These are phyloP conservation scores for Vespertilio murinus DNA, from an alignment of 2,797 vertebrate species.

Conservation along the genomic window DNA sequence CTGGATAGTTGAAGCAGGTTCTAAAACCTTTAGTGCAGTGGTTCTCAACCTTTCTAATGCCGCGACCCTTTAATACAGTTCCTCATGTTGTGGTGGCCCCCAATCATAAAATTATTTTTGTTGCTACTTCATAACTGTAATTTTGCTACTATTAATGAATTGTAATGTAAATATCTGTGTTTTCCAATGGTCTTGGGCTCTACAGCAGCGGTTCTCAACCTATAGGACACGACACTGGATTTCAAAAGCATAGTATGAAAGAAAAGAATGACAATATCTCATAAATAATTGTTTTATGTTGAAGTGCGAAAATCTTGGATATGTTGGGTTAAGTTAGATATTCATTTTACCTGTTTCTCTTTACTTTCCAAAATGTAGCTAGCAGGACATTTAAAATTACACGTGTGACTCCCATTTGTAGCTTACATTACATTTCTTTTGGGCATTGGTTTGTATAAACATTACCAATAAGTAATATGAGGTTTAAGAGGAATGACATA, in stretches of 20 bases:
- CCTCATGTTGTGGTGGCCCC: too few species aligned
- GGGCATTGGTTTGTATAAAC: not conserved
- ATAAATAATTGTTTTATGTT: not conserved
- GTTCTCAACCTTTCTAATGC: not conserved
- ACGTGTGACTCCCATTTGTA: not conserved
- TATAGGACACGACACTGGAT: not conserved
- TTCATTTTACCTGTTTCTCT: too few species aligned
- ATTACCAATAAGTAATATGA: not conserved
- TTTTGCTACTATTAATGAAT: too few species aligned
- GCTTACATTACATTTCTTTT: not conserved
- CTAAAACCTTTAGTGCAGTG: not conserved
- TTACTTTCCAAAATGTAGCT: not conserved
- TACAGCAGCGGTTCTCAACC: too few species aligned
- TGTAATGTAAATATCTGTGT: too few species aligned
- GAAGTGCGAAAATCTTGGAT: not conserved
- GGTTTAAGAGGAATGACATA: not conserved
- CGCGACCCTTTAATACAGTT: too few species aligned
- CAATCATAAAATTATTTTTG: too few species aligned
- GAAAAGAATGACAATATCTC: not conserved
- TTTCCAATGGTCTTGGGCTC: too few species aligned
- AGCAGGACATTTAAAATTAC: constrained; percentile 12
- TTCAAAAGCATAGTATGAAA: not conserved
- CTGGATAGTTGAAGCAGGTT: not conserved
- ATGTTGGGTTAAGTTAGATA: not conserved
- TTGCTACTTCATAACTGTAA: too few species aligned